Evolutionary conservation across 2,797 vertebrate genomes (phyloP).

Genomic region (Myotis vivesi): DNA sequence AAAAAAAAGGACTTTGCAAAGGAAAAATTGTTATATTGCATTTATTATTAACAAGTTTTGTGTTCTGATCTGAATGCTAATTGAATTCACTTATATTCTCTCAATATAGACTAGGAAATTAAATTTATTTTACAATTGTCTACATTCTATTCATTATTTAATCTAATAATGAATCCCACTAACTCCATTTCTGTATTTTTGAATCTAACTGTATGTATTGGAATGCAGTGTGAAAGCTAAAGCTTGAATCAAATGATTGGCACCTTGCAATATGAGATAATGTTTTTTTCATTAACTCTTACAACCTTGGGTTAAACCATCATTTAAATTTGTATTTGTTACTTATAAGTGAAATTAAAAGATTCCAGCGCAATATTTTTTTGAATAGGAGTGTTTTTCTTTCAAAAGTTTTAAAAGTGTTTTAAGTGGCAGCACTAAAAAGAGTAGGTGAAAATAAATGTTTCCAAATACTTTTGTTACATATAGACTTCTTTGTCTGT

Average conservation of each 20-base stretch:
- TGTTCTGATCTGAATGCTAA: neutral
- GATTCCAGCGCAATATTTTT: neutral
- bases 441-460: neutral
- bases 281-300: neutral
- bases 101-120: neutral
- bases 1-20: neutral
- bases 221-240: slow-evolving; percentile 21
- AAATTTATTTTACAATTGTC: neutral
- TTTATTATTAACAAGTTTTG: slow-evolving; percentile 15
- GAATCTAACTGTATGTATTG: neutral
- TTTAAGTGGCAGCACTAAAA: neutral
- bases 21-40: neutral
- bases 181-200: neutral
- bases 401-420: neutral
- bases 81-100: neutral
- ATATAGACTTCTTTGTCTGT: neutral
- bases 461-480: neutral
- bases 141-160: neutral
- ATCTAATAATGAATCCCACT: neutral
- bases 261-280: neutral
- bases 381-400: neutral
- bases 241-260: neutral
- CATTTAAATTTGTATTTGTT: slow-evolving; percentile 39
- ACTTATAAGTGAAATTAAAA: slow-evolving; percentile 7
- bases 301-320: slow-evolving; percentile 16